Evolutionary conservation across 1,140 invertebrate genomes (phyloP).

Genomic region (Musca domestica): DNA sequence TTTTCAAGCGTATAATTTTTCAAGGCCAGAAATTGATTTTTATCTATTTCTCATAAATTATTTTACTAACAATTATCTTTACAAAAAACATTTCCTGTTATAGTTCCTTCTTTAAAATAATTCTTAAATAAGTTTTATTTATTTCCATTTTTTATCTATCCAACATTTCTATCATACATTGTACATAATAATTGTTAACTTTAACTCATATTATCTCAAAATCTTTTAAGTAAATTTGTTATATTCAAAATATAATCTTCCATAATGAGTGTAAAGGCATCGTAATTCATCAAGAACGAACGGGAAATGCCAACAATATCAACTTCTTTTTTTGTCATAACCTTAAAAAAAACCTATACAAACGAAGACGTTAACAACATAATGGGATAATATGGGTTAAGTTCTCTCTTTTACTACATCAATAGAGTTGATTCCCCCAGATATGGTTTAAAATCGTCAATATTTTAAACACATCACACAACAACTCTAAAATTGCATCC

Average conservation of each 20-base stretch:
- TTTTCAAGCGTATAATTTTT: no score
- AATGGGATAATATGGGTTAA: slow-evolving; percentile 53
- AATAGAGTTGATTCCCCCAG: neutral
- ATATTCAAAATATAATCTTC: no score
- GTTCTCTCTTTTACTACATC: neutral
- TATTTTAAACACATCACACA: neutral
- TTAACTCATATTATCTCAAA: slow-evolving; percentile 51
- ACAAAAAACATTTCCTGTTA: no score
- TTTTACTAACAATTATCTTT: no score
- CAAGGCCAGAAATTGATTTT: no score
- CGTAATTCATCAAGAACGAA: neutral
- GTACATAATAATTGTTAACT: neutral
- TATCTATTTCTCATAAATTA: no score
- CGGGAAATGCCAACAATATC: slow-evolving; percentile 10
- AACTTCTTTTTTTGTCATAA: neutral
- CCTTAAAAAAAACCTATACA: neutral
- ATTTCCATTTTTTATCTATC: neutral
- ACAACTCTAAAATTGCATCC: slow-evolving; percentile 1
- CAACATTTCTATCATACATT: neutral
- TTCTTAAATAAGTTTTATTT: no score
- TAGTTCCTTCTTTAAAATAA: no score
- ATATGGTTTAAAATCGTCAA: slow-evolving; percentile 12
- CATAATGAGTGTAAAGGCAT: neutral
- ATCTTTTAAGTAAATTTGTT: neutral
- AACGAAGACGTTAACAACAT: slow-evolving; percentile 12